Evolutionary conservation across 1,140 invertebrate species (phyloP).

Genomic region (Neodiprion lecontei): DNA sequence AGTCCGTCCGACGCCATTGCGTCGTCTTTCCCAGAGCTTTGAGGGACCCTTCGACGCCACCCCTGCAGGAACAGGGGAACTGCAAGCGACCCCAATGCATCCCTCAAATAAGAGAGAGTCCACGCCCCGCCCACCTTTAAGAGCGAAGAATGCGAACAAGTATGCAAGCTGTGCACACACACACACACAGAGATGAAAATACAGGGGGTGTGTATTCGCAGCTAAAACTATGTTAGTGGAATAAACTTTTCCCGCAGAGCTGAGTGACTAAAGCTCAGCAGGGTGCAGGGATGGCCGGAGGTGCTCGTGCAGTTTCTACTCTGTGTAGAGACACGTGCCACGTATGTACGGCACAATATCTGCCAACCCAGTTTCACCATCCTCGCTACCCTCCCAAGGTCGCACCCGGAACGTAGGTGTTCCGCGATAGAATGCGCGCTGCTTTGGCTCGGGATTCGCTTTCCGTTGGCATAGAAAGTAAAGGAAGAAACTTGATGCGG

Average conservation of each 20-base stretch:
- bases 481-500: slow-evolving; percentile 33
- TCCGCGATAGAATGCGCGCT: background rate
- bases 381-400: background rate
- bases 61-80: slow-evolving; percentile 10
- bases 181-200: background rate
- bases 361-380: slow-evolving; percentile 3
- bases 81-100: slow-evolving; percentile 19
- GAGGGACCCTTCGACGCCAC: slow-evolving; percentile 17
- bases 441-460: slow-evolving; percentile 27
- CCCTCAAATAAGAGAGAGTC: slow-evolving; percentile 23
- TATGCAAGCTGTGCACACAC: slow-evolving; percentile 31
- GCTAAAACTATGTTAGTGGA: slow-evolving; percentile 51
- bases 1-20: slow-evolving; percentile 27
- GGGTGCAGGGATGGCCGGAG: too few species aligned
- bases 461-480: slow-evolving; percentile 42
- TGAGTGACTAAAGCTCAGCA: too few species aligned
- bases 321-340: background rate
- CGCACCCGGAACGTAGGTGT: background rate
- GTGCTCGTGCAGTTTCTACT: background rate
- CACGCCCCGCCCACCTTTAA: slow-evolving; percentile 42
- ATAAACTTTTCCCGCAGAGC: slow-evolving; percentile 34
- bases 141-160: slow-evolving; percentile 44
- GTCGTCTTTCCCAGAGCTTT: slow-evolving; percentile 13
- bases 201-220: slow-evolving; percentile 20
- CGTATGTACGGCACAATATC: background rate